Conservation (phyloP, 1,140 invertebrate genomes). For the Heliconius hewitsoni region DNA sequence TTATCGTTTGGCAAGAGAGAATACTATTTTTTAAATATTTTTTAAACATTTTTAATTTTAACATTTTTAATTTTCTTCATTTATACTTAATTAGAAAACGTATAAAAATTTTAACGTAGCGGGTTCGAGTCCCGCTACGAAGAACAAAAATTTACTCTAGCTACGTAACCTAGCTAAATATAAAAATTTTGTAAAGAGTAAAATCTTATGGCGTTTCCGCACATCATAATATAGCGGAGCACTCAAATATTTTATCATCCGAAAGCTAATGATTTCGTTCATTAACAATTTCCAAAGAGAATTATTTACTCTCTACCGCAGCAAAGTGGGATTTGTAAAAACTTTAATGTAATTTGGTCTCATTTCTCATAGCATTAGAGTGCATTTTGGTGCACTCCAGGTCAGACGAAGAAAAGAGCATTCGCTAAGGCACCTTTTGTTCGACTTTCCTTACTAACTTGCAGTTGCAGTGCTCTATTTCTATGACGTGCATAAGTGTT, state of each 20-base stretch:
- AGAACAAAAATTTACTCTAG: too few species aligned
- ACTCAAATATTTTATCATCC: constrained; percentile 31
- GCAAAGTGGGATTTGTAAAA: neutral
- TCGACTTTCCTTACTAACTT: constrained; percentile 41
- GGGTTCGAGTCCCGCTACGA: too few species aligned
- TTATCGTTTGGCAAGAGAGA: too few species aligned
- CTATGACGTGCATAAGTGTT: constrained; percentile 41
- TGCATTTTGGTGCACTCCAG: constrained; percentile 27
- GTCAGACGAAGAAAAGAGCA: constrained; percentile 38
- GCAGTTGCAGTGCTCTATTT: constrained; percentile 39
- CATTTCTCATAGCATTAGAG: constrained; percentile 17
- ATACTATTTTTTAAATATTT: too few species aligned
- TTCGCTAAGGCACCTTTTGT: constrained; percentile 44
- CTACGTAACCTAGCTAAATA: too few species aligned
- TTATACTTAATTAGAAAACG: too few species aligned
- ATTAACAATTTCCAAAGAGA: constrained; percentile 54
- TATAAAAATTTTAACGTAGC: too few species aligned
- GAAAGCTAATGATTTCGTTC: constrained; percentile 52
- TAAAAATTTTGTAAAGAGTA: neutral
- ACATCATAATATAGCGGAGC: constrained; percentile 5
- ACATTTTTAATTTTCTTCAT: too few species aligned
- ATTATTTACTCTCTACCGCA: constrained; percentile 38
- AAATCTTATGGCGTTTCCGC: neutral
- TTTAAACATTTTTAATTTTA: too few species aligned
- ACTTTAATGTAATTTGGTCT: constrained; percentile 14